Evolutionary conservation across 2,888 invertebrate species (phyloP).

Genomic region (Lysandra coridon): DNA sequence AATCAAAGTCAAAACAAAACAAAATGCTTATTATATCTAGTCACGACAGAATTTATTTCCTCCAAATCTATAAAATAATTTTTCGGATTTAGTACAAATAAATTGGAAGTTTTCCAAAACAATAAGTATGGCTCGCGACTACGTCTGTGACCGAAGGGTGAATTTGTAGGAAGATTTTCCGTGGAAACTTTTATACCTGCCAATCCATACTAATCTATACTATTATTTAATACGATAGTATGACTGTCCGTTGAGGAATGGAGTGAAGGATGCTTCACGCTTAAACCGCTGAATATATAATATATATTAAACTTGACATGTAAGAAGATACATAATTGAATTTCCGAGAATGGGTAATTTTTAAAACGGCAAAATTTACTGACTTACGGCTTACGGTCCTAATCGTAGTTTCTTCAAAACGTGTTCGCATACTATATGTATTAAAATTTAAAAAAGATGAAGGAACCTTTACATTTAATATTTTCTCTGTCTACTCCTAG

Average conservation of each 20-base stretch:
- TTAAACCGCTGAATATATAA: too few species aligned
- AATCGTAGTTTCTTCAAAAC: not conserved
- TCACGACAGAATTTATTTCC: conserved; percentile 11
- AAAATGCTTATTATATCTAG: conserved; percentile 4
- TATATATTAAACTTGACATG: too few species aligned
- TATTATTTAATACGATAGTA: not conserved
- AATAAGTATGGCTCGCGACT: conserved; percentile 12
- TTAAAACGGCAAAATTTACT: not conserved
- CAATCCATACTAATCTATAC: not conserved
- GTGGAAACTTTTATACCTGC: not conserved
- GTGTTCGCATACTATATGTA: too few species aligned
- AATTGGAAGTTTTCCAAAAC: conserved; percentile 29
- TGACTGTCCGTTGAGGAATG: too few species aligned
- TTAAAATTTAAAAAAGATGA: too few species aligned
- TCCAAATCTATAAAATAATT: conserved; percentile 15
- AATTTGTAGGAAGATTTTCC: conserved; percentile 30
- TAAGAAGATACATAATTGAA: not conserved
- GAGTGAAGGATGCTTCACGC: too few species aligned
- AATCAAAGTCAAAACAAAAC: conserved; percentile 14
- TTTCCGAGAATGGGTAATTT: not conserved
- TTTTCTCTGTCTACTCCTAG: too few species aligned
- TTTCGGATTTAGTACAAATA: conserved; percentile 14
- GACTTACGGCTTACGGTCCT: not conserved
- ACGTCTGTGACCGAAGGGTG: not conserved
- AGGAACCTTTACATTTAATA: too few species aligned